A percentile compares a stretch with the other conserved stretches of the same genome.
phyloP scores from a whole-genome alignment of 2,888 invertebrate species.

The Hypercompe scribonia region DNA sequence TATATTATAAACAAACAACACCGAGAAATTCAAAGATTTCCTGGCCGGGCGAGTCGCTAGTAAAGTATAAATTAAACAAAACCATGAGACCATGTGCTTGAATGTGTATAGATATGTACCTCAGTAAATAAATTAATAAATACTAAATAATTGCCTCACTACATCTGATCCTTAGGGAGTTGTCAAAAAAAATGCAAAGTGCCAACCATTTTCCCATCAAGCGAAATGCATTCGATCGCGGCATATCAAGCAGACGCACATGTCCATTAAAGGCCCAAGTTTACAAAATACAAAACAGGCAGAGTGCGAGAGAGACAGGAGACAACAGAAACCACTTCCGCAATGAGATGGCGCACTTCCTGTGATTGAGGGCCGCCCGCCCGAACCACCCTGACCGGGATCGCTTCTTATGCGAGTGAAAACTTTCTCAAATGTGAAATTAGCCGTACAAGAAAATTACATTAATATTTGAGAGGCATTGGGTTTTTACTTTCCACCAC shows the following conservation, averaged over 20 bases:
- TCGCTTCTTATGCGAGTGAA: constrained; percentile 44
- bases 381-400: constrained; percentile 53
- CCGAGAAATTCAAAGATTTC: too few relatives aligned
- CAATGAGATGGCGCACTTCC: constrained; percentile 87
- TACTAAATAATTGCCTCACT: not conserved
- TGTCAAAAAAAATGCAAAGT: constrained; percentile 15
- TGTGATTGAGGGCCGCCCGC: constrained; percentile 82
- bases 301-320: constrained; percentile 70
- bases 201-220: constrained; percentile 63
- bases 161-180: not conserved
- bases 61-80: not conserved
- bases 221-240: constrained; percentile 73
- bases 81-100: not conserved
- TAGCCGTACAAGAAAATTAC: constrained; percentile 52
- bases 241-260: constrained; percentile 68
- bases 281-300: constrained; percentile 68
- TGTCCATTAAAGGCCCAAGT: constrained; percentile 76
- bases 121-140: not conserved
- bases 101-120: not conserved
- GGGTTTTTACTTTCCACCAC: constrained; percentile 9
- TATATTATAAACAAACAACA: too few relatives aligned
- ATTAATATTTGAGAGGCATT: constrained; percentile 30
- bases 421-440: constrained; percentile 56
- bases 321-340: constrained; percentile 85
- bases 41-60: too few relatives aligned